A percentile compares a stretch with the other conserved stretches of the same genome.
Conservation (phyloP, 2,113 vertebrate genomes). For the Leucosticte australis region DNA sequence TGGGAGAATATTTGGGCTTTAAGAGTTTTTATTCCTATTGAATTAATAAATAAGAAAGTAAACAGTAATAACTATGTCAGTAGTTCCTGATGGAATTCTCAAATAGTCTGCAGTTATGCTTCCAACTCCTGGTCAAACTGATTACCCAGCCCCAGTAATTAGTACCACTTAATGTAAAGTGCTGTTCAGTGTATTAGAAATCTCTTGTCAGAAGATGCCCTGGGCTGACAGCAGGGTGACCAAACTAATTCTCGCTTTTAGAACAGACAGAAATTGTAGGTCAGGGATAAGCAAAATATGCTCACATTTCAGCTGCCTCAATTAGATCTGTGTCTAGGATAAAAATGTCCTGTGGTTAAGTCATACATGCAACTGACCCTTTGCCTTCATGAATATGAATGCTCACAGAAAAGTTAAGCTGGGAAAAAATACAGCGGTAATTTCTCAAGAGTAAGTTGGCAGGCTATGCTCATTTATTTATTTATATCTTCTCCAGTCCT, state of each 20-base stretch:
- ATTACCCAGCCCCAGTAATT: constrained; percentile 50
- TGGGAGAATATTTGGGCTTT: not conserved
- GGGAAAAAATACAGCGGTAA: not conserved
- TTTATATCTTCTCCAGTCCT: not conserved
- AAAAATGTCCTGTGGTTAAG: constrained; percentile 56
- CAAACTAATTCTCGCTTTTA: constrained; percentile 55
- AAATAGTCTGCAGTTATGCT: not conserved
- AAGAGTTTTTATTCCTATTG: not conserved
- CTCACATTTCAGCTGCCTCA: constrained; percentile 44
- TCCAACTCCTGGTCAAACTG: constrained; percentile 46
- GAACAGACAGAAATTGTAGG: constrained; percentile 59
- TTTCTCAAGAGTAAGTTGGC: not conserved
- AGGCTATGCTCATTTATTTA: not conserved
- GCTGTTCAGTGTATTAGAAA: constrained; percentile 53
- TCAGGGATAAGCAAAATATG: constrained; percentile 42
- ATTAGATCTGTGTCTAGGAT: constrained; percentile 50
- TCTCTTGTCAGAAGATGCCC: constrained; percentile 65
- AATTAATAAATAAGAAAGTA: not conserved
- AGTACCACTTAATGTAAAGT: constrained; percentile 64
- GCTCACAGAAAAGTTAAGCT: constrained; percentile 5
- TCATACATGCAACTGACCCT: constrained; percentile 47
- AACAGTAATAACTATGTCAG: not conserved
- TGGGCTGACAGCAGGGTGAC: constrained; percentile 66
- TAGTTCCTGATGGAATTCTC: not conserved
- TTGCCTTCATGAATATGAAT: constrained; percentile 56